A percentile compares a stretch with the other conserved stretches of the same genome.
Evolutionary conservation across 2,888 invertebrate genomes (phyloP).

Genomic region (Lasioglossum marginatum): DNA sequence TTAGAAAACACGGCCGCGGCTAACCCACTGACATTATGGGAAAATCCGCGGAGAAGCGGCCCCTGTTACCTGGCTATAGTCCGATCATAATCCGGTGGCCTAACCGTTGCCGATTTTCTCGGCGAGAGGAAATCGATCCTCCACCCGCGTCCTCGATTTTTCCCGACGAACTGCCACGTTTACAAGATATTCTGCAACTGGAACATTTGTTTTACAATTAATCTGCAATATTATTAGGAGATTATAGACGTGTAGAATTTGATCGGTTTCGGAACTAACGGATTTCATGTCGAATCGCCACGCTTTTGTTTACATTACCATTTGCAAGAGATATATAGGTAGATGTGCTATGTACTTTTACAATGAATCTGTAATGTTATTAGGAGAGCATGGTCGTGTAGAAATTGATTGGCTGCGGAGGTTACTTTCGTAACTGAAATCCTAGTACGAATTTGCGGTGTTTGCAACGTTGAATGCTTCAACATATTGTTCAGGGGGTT

Average conservation of each 20-base stretch:
- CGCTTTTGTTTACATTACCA: background rate
- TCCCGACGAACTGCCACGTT: background rate
- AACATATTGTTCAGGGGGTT: background rate
- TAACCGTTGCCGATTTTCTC: background rate
- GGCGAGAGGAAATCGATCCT: background rate
- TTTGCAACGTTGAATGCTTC: background rate
- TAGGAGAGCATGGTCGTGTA: background rate
- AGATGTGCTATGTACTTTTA: background rate
- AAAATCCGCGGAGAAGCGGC: constrained; percentile 44
- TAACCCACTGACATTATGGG: constrained; percentile 67
- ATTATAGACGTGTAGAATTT: background rate
- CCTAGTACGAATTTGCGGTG: background rate
- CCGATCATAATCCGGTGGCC: background rate
- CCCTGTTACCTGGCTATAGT: constrained; percentile 8
- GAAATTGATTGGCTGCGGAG: background rate
- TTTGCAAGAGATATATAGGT: background rate
- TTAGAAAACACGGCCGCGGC: constrained; percentile 47
- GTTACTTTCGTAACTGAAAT: constrained; percentile 6
- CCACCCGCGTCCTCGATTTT: background rate
- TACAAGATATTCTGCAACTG: background rate
- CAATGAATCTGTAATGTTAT: background rate
- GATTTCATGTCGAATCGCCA: background rate
- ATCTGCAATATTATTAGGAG: constrained; percentile 1
- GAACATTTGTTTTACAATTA: background rate
- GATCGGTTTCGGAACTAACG: background rate